Percentiles rank a stretch among this genome's conserved stretches.
Conservation (phyloP, 2,888 invertebrate genomes). For the Ischnura elegans region DNA sequence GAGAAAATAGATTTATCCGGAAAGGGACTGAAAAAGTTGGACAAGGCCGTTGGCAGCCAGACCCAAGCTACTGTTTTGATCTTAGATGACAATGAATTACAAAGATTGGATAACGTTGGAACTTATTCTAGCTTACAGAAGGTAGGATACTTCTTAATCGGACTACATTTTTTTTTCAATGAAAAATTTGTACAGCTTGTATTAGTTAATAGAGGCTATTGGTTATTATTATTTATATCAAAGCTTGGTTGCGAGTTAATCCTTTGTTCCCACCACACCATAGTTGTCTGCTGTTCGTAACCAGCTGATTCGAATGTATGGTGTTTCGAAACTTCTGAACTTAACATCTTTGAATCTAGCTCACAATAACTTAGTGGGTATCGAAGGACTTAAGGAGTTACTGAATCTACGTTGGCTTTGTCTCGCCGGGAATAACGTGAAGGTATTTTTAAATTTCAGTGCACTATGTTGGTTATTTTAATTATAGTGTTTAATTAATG, state of each 20-base stretch:
- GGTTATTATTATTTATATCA: no score
- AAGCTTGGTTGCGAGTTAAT: constrained; percentile 18
- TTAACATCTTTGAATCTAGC: constrained; percentile 90
- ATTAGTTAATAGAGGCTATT: no score
- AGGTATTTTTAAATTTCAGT: constrained; percentile 81
- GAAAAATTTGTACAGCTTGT: background rate
- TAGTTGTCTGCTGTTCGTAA: constrained; percentile 93
- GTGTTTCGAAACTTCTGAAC: constrained; percentile 89
- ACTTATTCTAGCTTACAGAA: constrained; percentile 88
- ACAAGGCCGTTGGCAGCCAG: constrained; percentile 81
- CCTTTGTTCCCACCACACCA: constrained; percentile 74
- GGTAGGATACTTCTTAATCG: constrained; percentile 78
- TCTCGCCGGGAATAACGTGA: constrained; percentile 93
- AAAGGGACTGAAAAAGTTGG: constrained; percentile 89
- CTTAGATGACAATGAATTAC: constrained; percentile 92
- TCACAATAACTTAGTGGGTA: constrained; percentile 92
- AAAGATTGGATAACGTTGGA: constrained; percentile 92
- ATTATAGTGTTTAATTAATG: background rate
- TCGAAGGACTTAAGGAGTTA: constrained; percentile 93
- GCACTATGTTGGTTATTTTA: background rate
- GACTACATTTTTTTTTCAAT: background rate
- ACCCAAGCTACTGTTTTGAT: constrained; percentile 85
- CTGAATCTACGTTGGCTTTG: constrained; percentile 89
- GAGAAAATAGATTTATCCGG: constrained; percentile 85
- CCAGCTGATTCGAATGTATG: constrained; percentile 92